These are phyloP conservation scores for Gobiocypris rarus DNA, from an alignment of 2,113 vertebrate genomes.

Conservation along the genomic window DNA sequence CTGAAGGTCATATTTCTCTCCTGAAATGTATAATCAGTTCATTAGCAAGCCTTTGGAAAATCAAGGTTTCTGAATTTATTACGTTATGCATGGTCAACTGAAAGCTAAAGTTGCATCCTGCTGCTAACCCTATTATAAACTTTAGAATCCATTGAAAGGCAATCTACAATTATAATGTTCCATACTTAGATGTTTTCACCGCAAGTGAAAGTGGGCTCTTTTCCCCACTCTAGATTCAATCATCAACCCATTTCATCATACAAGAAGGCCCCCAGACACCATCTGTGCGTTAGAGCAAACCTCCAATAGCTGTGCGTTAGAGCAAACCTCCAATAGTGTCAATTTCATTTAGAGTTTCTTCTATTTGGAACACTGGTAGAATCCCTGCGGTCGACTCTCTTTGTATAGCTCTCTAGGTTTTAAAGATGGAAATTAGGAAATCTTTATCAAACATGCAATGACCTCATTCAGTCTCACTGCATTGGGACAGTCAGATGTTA, in stretches of 20 bases:
- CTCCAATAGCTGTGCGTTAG: too few species aligned
- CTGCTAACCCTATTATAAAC: neutral
- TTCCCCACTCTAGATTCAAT: conserved; percentile 48
- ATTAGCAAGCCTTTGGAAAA: neutral
- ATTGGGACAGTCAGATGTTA: neutral
- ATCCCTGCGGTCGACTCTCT: neutral
- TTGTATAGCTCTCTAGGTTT: conserved; percentile 1
- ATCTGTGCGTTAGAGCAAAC: conserved; percentile 1
- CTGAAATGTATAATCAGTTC: neutral
- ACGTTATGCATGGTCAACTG: neutral
- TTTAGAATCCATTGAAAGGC: conserved; percentile 32
- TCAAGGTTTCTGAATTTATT: neutral
- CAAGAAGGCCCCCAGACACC: conserved; percentile 25
- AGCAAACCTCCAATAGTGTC: too few species aligned
- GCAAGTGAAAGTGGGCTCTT: conserved; percentile 37
- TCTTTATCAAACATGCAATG: neutral
- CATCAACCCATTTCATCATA: conserved; percentile 46
- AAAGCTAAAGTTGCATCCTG: neutral
- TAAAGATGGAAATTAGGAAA: neutral
- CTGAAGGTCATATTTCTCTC: neutral
- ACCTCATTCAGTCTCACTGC: neutral
- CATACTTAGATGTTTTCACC: conserved; percentile 14
- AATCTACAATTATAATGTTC: conserved; percentile 39
- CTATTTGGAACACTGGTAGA: neutral
- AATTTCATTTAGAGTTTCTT: conserved; percentile 30